Evolutionary conservation across 2,888 invertebrate genomes (phyloP).

Genomic region (Ennomos erosarius): DNA sequence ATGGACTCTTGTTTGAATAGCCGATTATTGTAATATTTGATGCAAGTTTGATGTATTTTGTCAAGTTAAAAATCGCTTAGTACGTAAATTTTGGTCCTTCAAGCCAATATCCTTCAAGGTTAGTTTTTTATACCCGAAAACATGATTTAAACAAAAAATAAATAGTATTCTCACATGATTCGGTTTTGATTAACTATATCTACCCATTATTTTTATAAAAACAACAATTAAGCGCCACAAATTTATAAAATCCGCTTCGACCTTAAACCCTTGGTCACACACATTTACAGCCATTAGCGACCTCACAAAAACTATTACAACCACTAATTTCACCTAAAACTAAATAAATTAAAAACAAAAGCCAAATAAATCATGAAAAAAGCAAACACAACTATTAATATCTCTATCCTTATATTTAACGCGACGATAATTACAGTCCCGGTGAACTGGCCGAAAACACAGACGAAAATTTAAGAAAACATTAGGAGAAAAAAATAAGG

Average conservation of each 20-base stretch:
- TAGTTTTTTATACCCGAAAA: too few species aligned
- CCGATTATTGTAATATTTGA: conserved; percentile 28
- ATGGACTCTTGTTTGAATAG: conserved; percentile 33
- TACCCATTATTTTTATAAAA: conserved; percentile 13
- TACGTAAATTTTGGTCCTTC: too few species aligned
- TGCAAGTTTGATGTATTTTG: conserved; percentile 6
- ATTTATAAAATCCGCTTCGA: conserved; percentile 25
- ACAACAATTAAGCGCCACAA: conserved; percentile 33
- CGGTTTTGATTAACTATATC: background rate
- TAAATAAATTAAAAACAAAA: conserved; percentile 76
- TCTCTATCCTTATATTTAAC: conserved; percentile 83
- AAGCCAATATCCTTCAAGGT: too few species aligned
- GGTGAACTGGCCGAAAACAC: conserved; percentile 39
- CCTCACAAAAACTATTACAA: conserved; percentile 70
- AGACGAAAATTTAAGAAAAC: conserved; percentile 24
- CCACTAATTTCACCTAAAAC: conserved; percentile 77
- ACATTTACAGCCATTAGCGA: conserved; percentile 77
- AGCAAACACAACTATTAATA: conserved; percentile 79
- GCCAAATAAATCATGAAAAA: conserved; percentile 80
- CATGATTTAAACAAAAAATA: too few species aligned
- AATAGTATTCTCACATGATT: too few species aligned
- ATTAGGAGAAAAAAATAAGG: conserved; percentile 5
- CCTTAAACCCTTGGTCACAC: conserved; percentile 53
- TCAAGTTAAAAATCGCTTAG: background rate
- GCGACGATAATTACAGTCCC: conserved; percentile 77